Evolutionary conservation across 2,797 vertebrate genomes (phyloP), one percentile per base, ranked within the genome.

Genomic region (Eospalax fontanierii): DNA sequence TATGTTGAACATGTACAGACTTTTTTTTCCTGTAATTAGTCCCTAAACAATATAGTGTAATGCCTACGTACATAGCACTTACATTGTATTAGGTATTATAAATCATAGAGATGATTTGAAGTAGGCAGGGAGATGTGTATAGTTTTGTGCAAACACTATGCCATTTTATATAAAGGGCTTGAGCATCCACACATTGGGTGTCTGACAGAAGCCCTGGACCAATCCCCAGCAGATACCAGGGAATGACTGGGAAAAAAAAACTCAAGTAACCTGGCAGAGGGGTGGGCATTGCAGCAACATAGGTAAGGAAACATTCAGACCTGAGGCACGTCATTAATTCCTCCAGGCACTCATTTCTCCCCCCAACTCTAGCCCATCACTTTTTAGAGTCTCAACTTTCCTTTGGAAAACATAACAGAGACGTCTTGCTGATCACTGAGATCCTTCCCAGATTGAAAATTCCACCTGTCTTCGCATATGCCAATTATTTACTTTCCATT

Each of bases 401-500:
- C 73, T 89, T 68, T 85, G 87, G 79, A 78, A 87, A n/a, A 80
- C 59, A 79, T 19, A 93, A 90, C 46, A 82, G 73, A 90, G 86
- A 95, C 80, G 94, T 63, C 28, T 86, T 92, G 78, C 78, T 90
- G 83, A 93, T 93, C 15, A 2, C 35, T 76, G 70, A 88, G 87
- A 95, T 91, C 78, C 76, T 89, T 93, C 96, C 50, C 91, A 81
- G 90, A 95, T 84, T 93, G 93, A 92, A 95, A 96, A 89, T 78
- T 89, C 90, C 63, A 86, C n/a, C 85, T 12, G 78, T 90, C 66
- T 89, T 81, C 38, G 28, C 93, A 85, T 76, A 88, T 14, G 79
- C 75, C 95, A 89, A 93, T 95, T 94, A 96, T 96, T 95, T 86
- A 66, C 88, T 76, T 96, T 93, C 80, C 82, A 96, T 95, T 94